Base-by-base conservation (phyloP, 2,888 invertebrate species). In the Tineola bisselliella region DNA sequence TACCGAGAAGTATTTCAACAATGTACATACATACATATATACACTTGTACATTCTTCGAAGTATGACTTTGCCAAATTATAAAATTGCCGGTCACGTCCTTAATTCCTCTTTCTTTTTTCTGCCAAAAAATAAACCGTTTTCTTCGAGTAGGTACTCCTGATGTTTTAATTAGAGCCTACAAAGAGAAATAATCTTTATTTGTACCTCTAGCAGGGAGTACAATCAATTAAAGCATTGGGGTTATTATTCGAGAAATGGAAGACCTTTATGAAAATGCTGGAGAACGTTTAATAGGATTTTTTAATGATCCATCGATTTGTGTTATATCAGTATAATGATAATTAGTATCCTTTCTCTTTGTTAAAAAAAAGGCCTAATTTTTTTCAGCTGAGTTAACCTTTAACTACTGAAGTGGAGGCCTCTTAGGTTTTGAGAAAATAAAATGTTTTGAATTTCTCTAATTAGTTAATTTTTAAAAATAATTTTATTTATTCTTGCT, bases 21-120 rank as follows among this genome's bases (percentile, higher is more conserved):
- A n/a, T n/a, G n/a, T n/a, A n/a, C n/a, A n/a, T n/a, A n/a, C n/a
- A n/a, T n/a, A n/a, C n/a, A n/a, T n/a, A n/a, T n/a, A n/a, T 25
- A 25, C 2, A 4, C 2, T 25, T 2, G 6, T 25, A 25, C 25
- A 25, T 6, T 25, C 25, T 25, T 6, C 25, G 6, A 6, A 38
- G 38, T 38, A 38, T 58, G 58, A 58, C 58, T 58, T 58, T 3
- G 58, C 58, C 58, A 30, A 58, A 58, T 58, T 13, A 33, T 13
- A 33, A 33, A 58, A 31, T 33, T 58, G 58, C 58, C 15, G 58
- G 58, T 58, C 58, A 58, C 58, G 58, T 58, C 31, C 33, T 12
- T 58, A 58, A 58, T 58, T 58, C 13, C 58, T 58, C 33, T 33
- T 58, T 58, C 33, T 33, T 25, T 18, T 6, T 25, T 25, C 25